Base-by-base conservation (phyloP, 2,797 vertebrate species). In the Huso huso region DNA sequence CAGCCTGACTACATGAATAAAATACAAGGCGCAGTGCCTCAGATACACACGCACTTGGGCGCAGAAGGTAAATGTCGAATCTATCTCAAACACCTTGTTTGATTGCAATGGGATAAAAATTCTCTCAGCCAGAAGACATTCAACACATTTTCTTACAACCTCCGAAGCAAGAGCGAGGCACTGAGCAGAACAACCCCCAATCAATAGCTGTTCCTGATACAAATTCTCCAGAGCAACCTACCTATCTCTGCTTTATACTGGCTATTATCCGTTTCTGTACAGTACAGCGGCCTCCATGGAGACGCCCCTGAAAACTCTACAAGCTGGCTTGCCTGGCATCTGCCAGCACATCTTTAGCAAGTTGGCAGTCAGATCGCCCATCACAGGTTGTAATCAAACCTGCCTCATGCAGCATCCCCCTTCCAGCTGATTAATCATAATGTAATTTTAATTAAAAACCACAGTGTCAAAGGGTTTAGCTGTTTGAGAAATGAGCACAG, bases 361-460 rank as follows among this genome's bases (percentile, higher is more conserved):
- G 89, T 94, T 96, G 93, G 93, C 94, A 95, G 90, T 86, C 87
- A 87, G 81, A 75, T 73, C 86, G 87, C 90, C 92, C 93, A 91
- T 94, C 93, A 93, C 93, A 94, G 93, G 93, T 94, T 93, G 92
- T 90, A 90, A 92, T 94, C 92, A 94, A 93, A 95, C 93, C 94
- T 94, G 92, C 93, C 89, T 93, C 91, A 84, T 85, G 84, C 83
- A 91, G 87, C 84, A 89, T 79, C 85, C 93, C 90, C 93, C 95
- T 96, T 97, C 93, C 95, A 94, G 93, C 92, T 97, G 95, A 96
- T 97, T 97, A 96, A 95, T 94, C 95, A 94, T 98, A 99, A 99
- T 99, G 93, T 98, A 96, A 95, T 98, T 99, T 99, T 99, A 99
- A 99, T 99, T 98, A 98, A 99, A 99, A 99, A 96, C 93, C 95